Conservation (phyloP, 2,888 invertebrate species). For the Physocephala rufipes region DNA sequence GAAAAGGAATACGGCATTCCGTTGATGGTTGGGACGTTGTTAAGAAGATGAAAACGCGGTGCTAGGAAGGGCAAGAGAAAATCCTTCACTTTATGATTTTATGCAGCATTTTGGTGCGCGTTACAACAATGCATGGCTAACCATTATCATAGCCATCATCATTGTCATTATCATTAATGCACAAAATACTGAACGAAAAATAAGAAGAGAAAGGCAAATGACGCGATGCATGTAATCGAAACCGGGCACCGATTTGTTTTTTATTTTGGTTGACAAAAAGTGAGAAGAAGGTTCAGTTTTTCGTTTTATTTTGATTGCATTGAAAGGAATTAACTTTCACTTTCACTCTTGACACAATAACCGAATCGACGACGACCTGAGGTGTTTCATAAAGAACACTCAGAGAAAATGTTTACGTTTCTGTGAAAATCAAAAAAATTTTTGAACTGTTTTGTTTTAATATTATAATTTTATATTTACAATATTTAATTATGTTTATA, state of each 20-base stretch:
- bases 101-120: too few species aligned
- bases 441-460: not conserved
- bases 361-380: not conserved
- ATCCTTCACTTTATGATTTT: too few species aligned
- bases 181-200: not conserved
- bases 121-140: not conserved
- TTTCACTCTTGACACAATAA: not conserved
- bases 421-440: not conserved
- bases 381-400: not conserved
- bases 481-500: not conserved
- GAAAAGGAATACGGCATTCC: not conserved
- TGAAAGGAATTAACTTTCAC: slow-evolving; percentile 22
- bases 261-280: not conserved
- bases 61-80: not conserved
- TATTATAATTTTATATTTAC: not conserved
- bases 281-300: not conserved
- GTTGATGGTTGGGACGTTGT: not conserved
- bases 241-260: not conserved
- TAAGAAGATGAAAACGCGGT: not conserved
- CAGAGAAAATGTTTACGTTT: not conserved
- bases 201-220: not conserved
- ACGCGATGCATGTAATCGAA: slow-evolving; percentile 1
- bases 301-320: not conserved
- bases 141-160: not conserved
- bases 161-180: too few species aligned